phyloP scores from a whole-genome alignment of 2,797 vertebrate species.

The Macroramphosus scolopax region DNA sequence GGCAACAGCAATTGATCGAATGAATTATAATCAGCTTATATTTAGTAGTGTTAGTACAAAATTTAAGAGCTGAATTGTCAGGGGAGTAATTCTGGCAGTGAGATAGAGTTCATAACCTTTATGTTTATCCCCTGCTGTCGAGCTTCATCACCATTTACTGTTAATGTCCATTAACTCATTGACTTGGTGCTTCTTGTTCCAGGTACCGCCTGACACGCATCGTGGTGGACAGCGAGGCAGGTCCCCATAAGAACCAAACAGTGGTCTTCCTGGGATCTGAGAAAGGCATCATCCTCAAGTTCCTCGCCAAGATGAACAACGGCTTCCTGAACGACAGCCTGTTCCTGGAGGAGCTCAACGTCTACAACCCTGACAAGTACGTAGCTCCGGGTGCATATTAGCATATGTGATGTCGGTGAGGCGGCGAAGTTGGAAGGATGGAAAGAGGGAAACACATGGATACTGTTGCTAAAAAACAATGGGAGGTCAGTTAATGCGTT shows the following conservation, averaged over 20 bases:
- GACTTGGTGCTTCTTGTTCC: slow-evolving; percentile 24
- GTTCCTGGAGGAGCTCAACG: slow-evolving; percentile 94
- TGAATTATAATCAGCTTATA: neutral
- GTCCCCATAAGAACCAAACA: slow-evolving; percentile 90
- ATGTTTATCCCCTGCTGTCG: slow-evolving; percentile 2
- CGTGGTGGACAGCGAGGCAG: slow-evolving; percentile 89
- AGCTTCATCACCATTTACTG: slow-evolving; percentile 19
- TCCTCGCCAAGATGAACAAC: slow-evolving; percentile 90
- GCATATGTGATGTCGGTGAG: slow-evolving; percentile 10
- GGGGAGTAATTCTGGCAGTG: neutral
- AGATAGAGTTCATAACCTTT: slow-evolving; percentile 6
- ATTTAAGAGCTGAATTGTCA: too few species aligned
- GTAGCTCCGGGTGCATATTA: slow-evolving; percentile 54
- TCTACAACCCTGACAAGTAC: slow-evolving; percentile 97
- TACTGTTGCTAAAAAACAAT: slow-evolving; percentile 55
- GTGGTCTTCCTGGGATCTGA: slow-evolving; percentile 98
- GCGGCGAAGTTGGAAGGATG: slow-evolving; percentile 5
- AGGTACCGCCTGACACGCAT: slow-evolving; percentile 98
- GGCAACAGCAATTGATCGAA: slow-evolving; percentile 15
- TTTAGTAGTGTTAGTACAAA: too few species aligned
- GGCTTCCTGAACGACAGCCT: slow-evolving; percentile 95
- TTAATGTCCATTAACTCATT: slow-evolving; percentile 10
- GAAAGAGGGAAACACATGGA: slow-evolving; percentile 41
- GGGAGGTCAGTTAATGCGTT: slow-evolving; percentile 23
- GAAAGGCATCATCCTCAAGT: slow-evolving; percentile 96